Evolutionary conservation across 2,113 vertebrate species (phyloP), one percentile per base, ranked within the genome.

Genomic region (Amia ocellicauda): DNA sequence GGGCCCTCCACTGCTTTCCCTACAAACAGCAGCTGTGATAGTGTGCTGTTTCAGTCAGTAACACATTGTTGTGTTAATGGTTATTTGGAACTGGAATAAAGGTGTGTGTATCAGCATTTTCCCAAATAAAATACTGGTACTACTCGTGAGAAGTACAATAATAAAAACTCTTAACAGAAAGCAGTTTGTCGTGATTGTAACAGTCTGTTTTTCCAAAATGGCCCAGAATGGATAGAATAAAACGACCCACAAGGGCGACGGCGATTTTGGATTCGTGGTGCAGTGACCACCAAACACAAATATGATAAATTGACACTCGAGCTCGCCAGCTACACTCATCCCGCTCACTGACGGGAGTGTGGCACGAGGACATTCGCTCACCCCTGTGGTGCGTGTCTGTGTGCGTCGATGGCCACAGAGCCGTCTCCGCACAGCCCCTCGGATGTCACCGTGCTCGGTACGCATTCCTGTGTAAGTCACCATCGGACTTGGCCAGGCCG

Each of bases 201-300:
- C n/a, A n/a, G n/a, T 31, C 13, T 5, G 9, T 56, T 7, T 56
- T 58, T n/a, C 2, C 16, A 7, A 71, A 68, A 50, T 63, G 28
- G 14, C 43, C 4, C 55, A 50, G 62, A 74, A 50, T 68, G 60
- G 75, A 78, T 73, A 68, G 74, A 9, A 7, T 26, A 47, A 31
- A 20, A 57, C 73, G 64, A 72, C 17, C 22, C 55, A 75, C 69
- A 63, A 62, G 23, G 60, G 40, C 62, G 58, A 23, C 67, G 57
- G 73, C 80, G 75, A 80, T 75, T 71, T 72, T 72, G 22, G 73
- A 83, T 68, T 62, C 61, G 59, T 47, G 63, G 67, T 66, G 60
- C 57, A 41, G 2, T 60, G 11, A 69, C 43, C 67, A 55, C 60
- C 63, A 72, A 40, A 67, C 27, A 28, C 29, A 42, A 73, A 22